Base-by-base conservation (phyloP, 2,888 invertebrate genomes). In the Lycia hirtaria region DNA sequence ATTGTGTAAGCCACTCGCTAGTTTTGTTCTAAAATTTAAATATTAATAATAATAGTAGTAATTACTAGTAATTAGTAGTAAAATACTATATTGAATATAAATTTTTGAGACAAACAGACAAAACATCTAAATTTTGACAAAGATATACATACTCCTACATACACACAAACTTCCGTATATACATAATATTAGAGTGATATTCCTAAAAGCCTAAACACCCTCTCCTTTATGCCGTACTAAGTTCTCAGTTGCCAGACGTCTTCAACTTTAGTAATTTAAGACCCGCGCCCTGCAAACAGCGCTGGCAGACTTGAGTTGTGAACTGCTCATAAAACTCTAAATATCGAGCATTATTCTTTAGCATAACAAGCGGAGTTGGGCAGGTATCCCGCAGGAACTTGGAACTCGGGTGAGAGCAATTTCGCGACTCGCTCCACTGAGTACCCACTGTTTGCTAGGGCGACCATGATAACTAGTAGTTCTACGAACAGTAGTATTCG, bases 381-480 rank as follows among this genome's bases (percentile, higher is more conserved):
- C 72, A 76, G 77, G 76, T 75, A 81, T 67, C 64, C 75, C 71
- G 52, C 69, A 72, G 71, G 66, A 77, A 73, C 75, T 78, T 54
- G 53, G 64, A 77, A 76, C 70, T 80, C 69, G 61, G 60, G 65
- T 73, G 74, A 76, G 77, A 81, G 79, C 76, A 82, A 84, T 84
- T 86, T 82, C 68, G 73, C 73, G 76, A 85, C 81, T 79, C 81
- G 81, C 78, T 80, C 73, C 73, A 77, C 73, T 76, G 78, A 81
- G 78, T 83, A 81, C 80, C 80, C 75, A 84, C 72, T 64, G 73
- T 67, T 78, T 70, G 67, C 15, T 35, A 40, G 38, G 44, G 44
- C 9, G 44, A 45, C 56, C 30, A 56, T 1, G 9, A 19, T 9
- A 1, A 32, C 14, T 14, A 6, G 14, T n/a, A 4, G 3, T 12